Base-by-base conservation (phyloP, 2,113 vertebrate genomes). In the Zosterops borbonicus region DNA sequence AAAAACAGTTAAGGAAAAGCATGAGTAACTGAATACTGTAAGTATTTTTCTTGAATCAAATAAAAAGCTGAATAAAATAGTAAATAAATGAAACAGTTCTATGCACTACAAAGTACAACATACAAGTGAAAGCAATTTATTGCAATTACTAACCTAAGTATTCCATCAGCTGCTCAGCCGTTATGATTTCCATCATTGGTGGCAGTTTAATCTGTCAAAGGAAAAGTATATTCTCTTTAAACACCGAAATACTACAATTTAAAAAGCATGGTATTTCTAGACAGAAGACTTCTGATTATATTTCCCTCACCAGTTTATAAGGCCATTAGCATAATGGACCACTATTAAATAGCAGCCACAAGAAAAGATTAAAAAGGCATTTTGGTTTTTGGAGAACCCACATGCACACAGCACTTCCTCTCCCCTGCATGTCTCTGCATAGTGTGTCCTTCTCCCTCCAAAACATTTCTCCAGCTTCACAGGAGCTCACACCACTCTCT, bases 141-240 rank as follows among this genome's bases (percentile, higher is more conserved):
- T 90, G 9, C 83, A 65, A 89, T 92, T 84, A 98, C 99, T 98
- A 95, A 99, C 99, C 99, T 74, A 99, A 98, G 98, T 99, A 99
- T 94, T 99, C 99, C 99, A 99, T 99, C 96, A 99, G 98, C 86
- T 99, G 99, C 95, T 99, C 99, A 63, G 99, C 99, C 5, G 99
- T 99, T 97, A 99, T 99, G 88, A 99, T 99, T 98, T 99, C 99
- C 98, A 99, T 99, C 99, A 99, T 99, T 15, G 99, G 99, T 46
- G 99, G 99, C 95, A 99, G 98, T 97, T 99, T 99, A 84, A 99
- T 98, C 99, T 99, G 98, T 69, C 96, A 96, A 96, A 98, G 83
- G 87, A 90, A 91, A 97, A 96, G 49, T 24, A 96, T 33, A 59
- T 55, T 73, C 8, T 42, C 58, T 80, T 90, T 75, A 71, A 86